These are phyloP conservation scores for Acrossocheilus fasciatus DNA, from an alignment of 2,797 vertebrate genomes.

Conservation along the genomic window DNA sequence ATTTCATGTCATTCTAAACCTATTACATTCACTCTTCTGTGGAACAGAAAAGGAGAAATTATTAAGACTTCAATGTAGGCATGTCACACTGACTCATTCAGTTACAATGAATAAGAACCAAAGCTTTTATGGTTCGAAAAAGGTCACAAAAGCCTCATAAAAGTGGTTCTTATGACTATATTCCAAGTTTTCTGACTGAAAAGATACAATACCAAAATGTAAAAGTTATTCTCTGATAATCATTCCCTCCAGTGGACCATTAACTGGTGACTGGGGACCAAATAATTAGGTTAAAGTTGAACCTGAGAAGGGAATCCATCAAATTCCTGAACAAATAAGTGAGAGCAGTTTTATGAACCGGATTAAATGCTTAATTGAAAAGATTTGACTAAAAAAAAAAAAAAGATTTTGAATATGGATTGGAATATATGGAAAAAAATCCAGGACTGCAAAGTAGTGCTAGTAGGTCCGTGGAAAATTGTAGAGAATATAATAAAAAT, in stretches of 20 bases:
- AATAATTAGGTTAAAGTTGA: not conserved
- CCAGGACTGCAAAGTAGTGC: not conserved
- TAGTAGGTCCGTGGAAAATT: not conserved
- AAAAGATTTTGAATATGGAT: not conserved
- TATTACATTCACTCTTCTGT: not conserved
- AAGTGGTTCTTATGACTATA: not conserved
- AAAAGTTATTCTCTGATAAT: not conserved
- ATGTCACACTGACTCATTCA: not conserved
- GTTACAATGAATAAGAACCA: not conserved
- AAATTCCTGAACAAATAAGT: not conserved
- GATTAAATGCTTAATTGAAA: not conserved
- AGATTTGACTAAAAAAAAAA: not conserved
- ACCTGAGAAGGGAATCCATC: not conserved
- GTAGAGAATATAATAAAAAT: not conserved
- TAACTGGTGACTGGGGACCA: not conserved
- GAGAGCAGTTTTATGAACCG: not conserved
- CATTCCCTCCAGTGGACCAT: not conserved
- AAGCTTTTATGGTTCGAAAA: not conserved
- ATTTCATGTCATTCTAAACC: not conserved
- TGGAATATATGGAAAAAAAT: not conserved
- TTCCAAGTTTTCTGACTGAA: constrained; percentile 8
- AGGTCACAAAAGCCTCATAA: not conserved
- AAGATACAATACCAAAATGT: not conserved
- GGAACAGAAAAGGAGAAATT: not conserved
- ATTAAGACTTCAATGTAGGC: not conserved